A percentile compares a stretch with the other conserved stretches of the same genome.
phyloP scores from a whole-genome alignment of 2,113 vertebrate species.

The Propithecus coquereli region DNA sequence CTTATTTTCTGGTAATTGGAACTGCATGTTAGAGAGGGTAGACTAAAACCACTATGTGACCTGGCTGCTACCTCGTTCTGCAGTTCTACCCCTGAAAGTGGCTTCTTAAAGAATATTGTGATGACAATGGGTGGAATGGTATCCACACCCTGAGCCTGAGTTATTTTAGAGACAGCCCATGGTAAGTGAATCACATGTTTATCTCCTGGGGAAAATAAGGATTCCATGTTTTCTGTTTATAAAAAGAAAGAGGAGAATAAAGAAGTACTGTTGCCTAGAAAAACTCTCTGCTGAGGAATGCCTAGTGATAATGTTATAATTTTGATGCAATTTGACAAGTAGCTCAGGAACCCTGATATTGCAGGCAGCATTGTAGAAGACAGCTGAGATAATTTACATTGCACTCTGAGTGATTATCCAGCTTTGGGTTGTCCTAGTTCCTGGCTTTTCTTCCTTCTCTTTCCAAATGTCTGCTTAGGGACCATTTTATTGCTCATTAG shows the following conservation, averaged over 20 bases:
- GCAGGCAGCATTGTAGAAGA: not conserved
- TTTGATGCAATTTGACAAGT: not conserved
- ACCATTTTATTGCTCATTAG: not conserved
- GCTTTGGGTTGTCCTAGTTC: not conserved
- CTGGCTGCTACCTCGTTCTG: not conserved
- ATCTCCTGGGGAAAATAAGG: not conserved
- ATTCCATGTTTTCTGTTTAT: not conserved
- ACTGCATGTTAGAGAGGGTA: not conserved
- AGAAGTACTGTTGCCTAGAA: not conserved
- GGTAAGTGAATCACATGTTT: conserved; percentile 25
- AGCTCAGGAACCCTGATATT: not conserved
- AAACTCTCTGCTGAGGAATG: not conserved
- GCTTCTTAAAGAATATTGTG: not conserved
- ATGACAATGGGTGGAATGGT: not conserved
- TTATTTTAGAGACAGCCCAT: not conserved
- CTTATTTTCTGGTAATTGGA: not conserved
- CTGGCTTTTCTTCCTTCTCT: not conserved
- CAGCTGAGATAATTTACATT: not conserved
- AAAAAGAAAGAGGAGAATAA: not conserved
- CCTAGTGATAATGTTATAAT: not conserved
- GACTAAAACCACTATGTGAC: not conserved
- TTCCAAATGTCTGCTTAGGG: not conserved
- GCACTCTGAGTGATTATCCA: not conserved
- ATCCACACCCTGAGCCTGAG: not conserved
- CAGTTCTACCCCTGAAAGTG: not conserved